Base-by-base conservation (phyloP, 1,140 invertebrate species). In the Macrocentrus cingulum region DNA sequence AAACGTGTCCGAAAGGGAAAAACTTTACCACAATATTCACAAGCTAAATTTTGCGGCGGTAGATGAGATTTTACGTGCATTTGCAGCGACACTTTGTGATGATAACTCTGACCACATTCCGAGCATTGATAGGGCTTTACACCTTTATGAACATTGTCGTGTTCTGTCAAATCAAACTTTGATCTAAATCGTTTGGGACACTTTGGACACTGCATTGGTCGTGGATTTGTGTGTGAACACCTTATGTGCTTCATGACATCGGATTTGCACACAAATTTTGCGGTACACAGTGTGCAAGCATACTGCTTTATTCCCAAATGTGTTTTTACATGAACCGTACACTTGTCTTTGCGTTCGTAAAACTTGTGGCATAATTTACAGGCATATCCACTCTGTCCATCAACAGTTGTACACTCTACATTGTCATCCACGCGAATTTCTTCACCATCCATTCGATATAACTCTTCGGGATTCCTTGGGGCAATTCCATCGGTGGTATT, bases 231-330 rank as follows among this genome's bases (percentile, higher is more conserved):
- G 32, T 80, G 78, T 2, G 78, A 79, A 22, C 76, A 80, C 39
- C 78, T 63, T 3, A 80, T 80, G 23, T 80, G 78, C 32, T 80
- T 80, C 76, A 80, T 79, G 1, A 80, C 78, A 39, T 80, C 78
- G 1, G 77, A 79, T 39, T 80, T 80, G 41, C 78, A 80, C 8
- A 80, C 78, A 39, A 80, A 79, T 56, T 76, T 79, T 1, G 76
- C 76, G 8, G 72, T 71, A 56, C 88, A 90, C 3, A 88, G 72
- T 42, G 86, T 85, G 65, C 88, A 90, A 0, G 85, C 74, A 63
- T 84, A 90, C 37, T 89, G 85, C 56, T 88, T 90, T 19, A 87
- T 77, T 0, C 85, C 86, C 0, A 84, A 78, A 65, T 90, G 88
- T 0, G 87, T 89, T 42, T 87, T 84, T 53, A 88, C 85, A 63